Base-by-base conservation (phyloP, 2,113 vertebrate species). In the Catharus bicknelli region DNA sequence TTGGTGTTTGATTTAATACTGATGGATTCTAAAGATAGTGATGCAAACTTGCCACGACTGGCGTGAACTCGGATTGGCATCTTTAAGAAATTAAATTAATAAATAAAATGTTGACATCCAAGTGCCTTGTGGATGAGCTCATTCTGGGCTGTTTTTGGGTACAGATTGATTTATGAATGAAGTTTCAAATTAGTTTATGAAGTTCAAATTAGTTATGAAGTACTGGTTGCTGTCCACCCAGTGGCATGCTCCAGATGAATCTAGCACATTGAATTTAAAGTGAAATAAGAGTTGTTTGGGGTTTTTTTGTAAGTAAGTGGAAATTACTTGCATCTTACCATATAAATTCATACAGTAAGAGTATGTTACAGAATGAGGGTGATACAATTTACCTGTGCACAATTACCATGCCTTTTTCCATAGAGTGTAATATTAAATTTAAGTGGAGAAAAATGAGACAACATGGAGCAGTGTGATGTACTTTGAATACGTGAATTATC, bases 131-230 rank as follows among this genome's bases (percentile, higher is more conserved):
- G 58, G 62, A 84, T 95, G 89, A 96, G 86, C 81, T 96, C 94
- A 94, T 85, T 84, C 74, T 84, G 61, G 93, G 19, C 81, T 84
- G 30, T 3, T 84, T 85, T 88, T 69, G 88, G 74, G 54, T 92
- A 82, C 54, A 82, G 90, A 93, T 93, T 94, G 88, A 92, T 95
- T 93, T 95, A 94, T 93, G 88, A 94, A 84, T 88, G 34, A 72
- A 86, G 54, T 32, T 81, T 82, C n/a, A 86, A 62, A 79, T 72
- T 57, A 64, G 61, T 76, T 92, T 75, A 73, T 76, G 58, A 85
- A 93, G 68, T 64, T 79, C 13, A 40, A 40, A 40, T 40, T 40
- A 40, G 40, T 40, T 40, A 2, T 14, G 1, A 90, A 64, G n/a
- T 89, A 40, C 23, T 82, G 54, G 32, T 92, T 25, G n/a, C 82